Evolutionary conservation across 2,888 invertebrate genomes (phyloP).

Genomic region (Acrobasis repandana): DNA sequence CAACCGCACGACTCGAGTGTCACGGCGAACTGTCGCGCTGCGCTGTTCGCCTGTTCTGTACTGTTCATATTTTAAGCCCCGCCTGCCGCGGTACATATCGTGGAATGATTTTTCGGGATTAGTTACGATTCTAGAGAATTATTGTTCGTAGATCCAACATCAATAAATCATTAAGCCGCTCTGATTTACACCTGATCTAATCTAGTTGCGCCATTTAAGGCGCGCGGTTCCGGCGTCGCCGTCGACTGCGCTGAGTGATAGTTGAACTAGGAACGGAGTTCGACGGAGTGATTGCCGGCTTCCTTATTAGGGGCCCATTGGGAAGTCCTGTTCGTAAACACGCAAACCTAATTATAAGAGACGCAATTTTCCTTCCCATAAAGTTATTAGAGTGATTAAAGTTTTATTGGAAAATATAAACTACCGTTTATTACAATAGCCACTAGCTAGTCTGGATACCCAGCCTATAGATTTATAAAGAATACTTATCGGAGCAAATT

Average conservation of each 20-base stretch:
- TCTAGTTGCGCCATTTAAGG: slow-evolving; percentile 8
- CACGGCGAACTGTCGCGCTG: no score
- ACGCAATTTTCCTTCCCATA: not conserved
- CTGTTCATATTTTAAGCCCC: no score
- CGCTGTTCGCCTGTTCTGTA: no score
- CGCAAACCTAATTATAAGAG: not conserved
- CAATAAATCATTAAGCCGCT: slow-evolving; percentile 2
- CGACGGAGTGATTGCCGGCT: not conserved
- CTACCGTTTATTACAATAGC: no score
- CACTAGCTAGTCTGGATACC: no score
- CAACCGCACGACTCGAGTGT: no score
- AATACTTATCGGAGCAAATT: no score
- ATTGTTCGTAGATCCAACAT: no score
- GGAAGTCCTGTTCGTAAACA: not conserved
- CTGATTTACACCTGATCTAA: not conserved
- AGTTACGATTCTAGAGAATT: no score
- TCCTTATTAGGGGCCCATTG: not conserved
- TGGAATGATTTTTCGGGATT: no score
- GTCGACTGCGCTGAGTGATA: slow-evolving; percentile 1
- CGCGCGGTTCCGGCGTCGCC: not conserved
- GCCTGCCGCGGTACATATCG: no score
- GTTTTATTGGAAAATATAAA: not conserved
- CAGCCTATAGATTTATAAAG: no score
- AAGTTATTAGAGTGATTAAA: not conserved
- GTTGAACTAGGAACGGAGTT: not conserved